Evolutionary conservation across 2,113 vertebrate genomes (phyloP).

Genomic region (Microtus montanus): DNA sequence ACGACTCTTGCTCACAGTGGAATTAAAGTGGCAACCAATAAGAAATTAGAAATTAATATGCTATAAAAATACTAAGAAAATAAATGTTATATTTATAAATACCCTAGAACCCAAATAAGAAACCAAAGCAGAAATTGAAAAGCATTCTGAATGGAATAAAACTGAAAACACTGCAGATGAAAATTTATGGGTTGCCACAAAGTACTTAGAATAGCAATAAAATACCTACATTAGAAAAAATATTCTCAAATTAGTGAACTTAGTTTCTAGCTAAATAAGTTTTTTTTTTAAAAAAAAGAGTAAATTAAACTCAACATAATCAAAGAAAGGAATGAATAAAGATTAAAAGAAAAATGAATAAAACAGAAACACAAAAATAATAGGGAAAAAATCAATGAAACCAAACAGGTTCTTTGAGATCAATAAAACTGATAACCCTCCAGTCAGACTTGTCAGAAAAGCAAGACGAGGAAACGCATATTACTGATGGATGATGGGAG

Average conservation of each 20-base stretch:
- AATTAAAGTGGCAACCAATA: slow-evolving; percentile 25
- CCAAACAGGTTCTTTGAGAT: slow-evolving; percentile 37
- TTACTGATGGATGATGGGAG: neutral
- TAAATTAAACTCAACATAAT: slow-evolving; percentile 10
- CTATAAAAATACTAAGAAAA: slow-evolving; percentile 25
- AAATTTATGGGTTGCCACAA: neutral
- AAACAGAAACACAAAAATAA: slow-evolving; percentile 21
- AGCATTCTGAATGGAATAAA: slow-evolving; percentile 21
- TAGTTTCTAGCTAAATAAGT: neutral
- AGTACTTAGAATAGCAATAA: neutral
- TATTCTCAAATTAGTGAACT: neutral
- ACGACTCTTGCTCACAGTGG: neutral
- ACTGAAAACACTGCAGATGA: neutral
- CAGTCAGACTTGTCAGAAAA: neutral
- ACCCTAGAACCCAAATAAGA: neutral
- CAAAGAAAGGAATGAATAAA: neutral
- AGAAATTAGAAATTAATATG: neutral
- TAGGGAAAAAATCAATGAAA: slow-evolving; percentile 23
- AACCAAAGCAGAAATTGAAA: slow-evolving; percentile 1
- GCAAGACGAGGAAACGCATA: neutral
- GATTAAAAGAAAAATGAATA: slow-evolving; percentile 1
- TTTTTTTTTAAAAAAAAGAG: neutral
- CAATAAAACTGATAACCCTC: slow-evolving; percentile 22
- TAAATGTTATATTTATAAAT: slow-evolving; percentile 6
- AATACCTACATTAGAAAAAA: neutral